Percentiles rank a stretch among this genome's conserved stretches.
These are phyloP conservation scores for Drosophila sechellia DNA, from an alignment of 1,140 invertebrate species.

Conservation along the genomic window DNA sequence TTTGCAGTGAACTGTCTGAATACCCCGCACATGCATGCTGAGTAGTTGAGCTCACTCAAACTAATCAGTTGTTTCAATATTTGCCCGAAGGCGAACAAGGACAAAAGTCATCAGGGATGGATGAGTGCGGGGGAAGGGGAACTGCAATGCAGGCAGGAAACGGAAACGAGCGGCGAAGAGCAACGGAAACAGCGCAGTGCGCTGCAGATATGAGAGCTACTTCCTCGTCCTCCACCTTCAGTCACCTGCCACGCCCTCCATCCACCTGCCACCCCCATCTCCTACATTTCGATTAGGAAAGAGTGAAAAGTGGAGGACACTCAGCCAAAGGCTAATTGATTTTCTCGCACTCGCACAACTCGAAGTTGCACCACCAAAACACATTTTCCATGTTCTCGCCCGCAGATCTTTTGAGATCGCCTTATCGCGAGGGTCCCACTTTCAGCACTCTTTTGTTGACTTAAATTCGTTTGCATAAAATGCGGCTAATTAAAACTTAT, in stretches of 20 bases:
- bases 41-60: slow-evolving; percentile 64
- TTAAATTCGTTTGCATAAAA: slow-evolving; percentile 77
- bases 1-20: neutral
- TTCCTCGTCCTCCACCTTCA: neutral
- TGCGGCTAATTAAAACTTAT: slow-evolving; percentile 80
- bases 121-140: neutral
- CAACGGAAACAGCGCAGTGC: slow-evolving; percentile 47
- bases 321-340: slow-evolving; percentile 62
- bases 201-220: slow-evolving; percentile 24
- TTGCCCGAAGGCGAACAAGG: slow-evolving; percentile 50
- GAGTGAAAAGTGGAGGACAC: slow-evolving; percentile 20
- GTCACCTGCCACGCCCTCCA: neutral
- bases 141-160: slow-evolving; percentile 51
- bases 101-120: slow-evolving; percentile 56
- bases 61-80: slow-evolving; percentile 82
- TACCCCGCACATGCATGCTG: slow-evolving; percentile 12
- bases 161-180: slow-evolving; percentile 59
- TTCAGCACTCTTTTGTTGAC: slow-evolving; percentile 49
- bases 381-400: slow-evolving; percentile 3
- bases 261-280: neutral
- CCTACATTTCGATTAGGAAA: slow-evolving; percentile 36
- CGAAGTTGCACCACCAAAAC: slow-evolving; percentile 6
- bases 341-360: slow-evolving; percentile 55
- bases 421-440: slow-evolving; percentile 22
- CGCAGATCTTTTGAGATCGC: slow-evolving; percentile 14